Percentiles rank a stretch among this genome's conserved stretches.
Conservation (phyloP, 2,888 invertebrate species). For the Megaustenia siamemsis region DNA sequence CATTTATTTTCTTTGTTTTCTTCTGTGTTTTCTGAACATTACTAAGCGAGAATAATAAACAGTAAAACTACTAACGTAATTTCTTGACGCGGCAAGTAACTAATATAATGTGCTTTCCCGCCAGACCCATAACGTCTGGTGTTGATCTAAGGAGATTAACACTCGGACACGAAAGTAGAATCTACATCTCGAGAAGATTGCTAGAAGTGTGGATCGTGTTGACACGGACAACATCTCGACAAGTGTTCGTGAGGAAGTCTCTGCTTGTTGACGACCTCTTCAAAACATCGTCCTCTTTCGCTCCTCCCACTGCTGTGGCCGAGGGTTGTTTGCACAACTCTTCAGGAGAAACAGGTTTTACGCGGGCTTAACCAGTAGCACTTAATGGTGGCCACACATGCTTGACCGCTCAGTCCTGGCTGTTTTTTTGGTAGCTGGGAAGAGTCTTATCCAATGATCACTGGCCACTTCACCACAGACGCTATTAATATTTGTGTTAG, state of each 20-base stretch:
- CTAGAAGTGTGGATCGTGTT: background rate
- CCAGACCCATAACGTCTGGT: background rate
- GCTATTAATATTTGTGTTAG: too few relatives aligned
- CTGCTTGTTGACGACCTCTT: slow-evolving; percentile 25
- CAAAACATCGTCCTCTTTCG: slow-evolving; percentile 25
- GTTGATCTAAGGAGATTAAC: slow-evolving; percentile 29
- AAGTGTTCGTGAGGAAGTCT: background rate
- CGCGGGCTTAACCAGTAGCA: background rate
- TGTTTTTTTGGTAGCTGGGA: background rate
- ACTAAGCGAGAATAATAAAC: too few relatives aligned
- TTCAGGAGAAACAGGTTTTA: background rate
- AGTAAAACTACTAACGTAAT: background rate
- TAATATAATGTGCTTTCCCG: background rate
- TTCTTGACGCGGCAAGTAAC: background rate
- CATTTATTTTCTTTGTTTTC: too few relatives aligned
- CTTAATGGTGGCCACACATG: slow-evolving; percentile 2
- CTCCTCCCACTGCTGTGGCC: background rate
- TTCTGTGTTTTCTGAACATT: too few relatives aligned
- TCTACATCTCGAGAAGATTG: slow-evolving; percentile 14
- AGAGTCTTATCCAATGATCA: too few relatives aligned
- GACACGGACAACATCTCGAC: slow-evolving; percentile 24
- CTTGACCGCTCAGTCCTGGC: background rate
- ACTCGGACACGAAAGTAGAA: background rate
- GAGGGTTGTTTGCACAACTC: slow-evolving; percentile 14
- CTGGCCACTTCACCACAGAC: too few relatives aligned